Evolutionary conservation across 1,140 invertebrate species (phyloP).

Genomic region (Scaptomyza hsui): DNA sequence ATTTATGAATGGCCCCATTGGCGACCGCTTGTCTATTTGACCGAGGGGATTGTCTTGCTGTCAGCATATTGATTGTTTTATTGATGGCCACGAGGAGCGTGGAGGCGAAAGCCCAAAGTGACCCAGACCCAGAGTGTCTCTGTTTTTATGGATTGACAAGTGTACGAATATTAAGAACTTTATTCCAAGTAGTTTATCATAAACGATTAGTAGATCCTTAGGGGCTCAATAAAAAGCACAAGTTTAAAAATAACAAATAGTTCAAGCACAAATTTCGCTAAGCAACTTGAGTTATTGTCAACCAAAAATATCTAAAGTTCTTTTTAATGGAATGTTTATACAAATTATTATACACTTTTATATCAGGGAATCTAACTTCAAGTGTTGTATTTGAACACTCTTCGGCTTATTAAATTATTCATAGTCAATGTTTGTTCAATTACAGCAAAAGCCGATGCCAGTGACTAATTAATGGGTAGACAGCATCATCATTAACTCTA

Average conservation of each 20-base stretch:
- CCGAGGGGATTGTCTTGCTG: constrained; percentile 65
- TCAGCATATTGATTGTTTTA: constrained; percentile 82
- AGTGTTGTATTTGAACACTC: constrained; percentile 37
- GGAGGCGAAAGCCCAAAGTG: constrained; percentile 23
- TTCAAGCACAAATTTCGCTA: too few relatives aligned
- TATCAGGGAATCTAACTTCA: not conserved
- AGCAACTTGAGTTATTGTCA: not conserved
- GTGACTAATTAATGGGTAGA: constrained; percentile 45
- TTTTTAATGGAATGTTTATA: constrained; percentile 12
- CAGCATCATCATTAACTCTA: constrained; percentile 29
- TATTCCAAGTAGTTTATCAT: constrained; percentile 7
- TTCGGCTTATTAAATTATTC: constrained; percentile 35
- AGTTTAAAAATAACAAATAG: not conserved
- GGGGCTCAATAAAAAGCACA: not conserved
- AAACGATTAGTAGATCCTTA: constrained; percentile 7
- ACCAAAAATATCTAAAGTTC: not conserved
- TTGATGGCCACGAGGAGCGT: constrained; percentile 46
- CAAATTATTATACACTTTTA: constrained; percentile 1
- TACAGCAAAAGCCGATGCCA: constrained; percentile 31
- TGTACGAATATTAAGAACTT: constrained; percentile 37
- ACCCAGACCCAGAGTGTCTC: not conserved
- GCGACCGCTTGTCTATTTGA: constrained; percentile 46
- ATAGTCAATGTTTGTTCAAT: constrained; percentile 46
- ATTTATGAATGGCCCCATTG: constrained; percentile 72
- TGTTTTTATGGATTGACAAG: constrained; percentile 60